Base-by-base conservation (phyloP, 2,888 invertebrate species). In the Athripsodes cinereus region DNA sequence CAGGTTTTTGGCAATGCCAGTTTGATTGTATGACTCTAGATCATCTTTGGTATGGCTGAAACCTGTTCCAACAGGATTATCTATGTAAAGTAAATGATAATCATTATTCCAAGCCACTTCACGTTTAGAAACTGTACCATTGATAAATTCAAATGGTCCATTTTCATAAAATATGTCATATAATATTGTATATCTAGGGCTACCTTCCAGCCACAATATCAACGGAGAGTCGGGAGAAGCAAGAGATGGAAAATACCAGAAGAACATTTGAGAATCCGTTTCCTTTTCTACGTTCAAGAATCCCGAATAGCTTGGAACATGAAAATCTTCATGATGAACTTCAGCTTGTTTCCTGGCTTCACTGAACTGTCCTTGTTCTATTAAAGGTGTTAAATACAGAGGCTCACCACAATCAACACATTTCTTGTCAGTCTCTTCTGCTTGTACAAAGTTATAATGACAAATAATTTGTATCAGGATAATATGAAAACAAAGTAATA, bases 31-130 rank as follows among this genome's bases (percentile, higher is more conserved):
- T 3, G 75, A 82, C 11, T 89, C 88, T 72, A 89, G 95, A 0
- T 95, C 94, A 55, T 72, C 80, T 3, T 40, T 40, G 71, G 95
- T 93, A 68, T 93, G 96, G 73, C 95, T 95, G 69, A 88, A 96
- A 0, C 96, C 96, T 1, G 93, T 89, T 1, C 93, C 92, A 0
- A 92, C 95, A 0, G 96, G 96, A 72, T 93, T 96, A 71, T 96
- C 96, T 57, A 96, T 88, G 70, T 90, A 96, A 55, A 96, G 81
- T 47, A 96, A 73, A 65, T 88, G 86, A 70, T 91, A 90, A 10
- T 83, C 84, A 46, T 81, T 73, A 57, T 85, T 87, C 96, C 96
- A 96, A 8, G 88, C 83, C 2, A 3, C 77, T 52, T 70, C 67
- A n/a, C 40, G 13, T 40, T 40, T 40, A n/a, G 16, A 8, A 3